Evolutionary conservation across 2,113 vertebrate species (phyloP).

Genomic region (Muntiacus muntjak): DNA sequence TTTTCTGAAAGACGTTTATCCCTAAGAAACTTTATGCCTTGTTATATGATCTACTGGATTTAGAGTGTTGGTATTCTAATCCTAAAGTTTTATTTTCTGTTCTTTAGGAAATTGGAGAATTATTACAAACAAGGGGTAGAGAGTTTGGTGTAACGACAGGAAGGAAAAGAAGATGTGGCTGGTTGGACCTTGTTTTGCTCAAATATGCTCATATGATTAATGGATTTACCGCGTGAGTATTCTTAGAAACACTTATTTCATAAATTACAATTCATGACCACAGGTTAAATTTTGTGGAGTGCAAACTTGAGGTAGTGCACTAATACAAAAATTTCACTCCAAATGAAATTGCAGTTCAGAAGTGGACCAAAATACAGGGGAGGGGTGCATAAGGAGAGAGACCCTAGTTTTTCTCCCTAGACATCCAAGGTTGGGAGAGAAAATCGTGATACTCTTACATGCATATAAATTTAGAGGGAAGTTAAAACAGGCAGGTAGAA

Average conservation of each 20-base stretch:
- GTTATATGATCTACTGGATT: background rate
- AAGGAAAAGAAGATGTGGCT: slow-evolving; percentile 96
- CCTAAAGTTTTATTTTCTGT: background rate
- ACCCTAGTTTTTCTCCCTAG: background rate
- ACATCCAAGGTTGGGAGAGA: background rate
- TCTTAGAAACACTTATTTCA: background rate
- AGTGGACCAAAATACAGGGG: background rate
- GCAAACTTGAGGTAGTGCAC: background rate
- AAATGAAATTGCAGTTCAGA: background rate
- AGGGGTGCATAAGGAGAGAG: background rate
- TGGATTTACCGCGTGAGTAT: slow-evolving; percentile 96
- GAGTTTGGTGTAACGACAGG: slow-evolving; percentile 97
- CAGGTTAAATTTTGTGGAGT: background rate
- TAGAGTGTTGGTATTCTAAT: background rate
- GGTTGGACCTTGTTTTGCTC: slow-evolving; percentile 95
- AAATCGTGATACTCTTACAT: background rate
- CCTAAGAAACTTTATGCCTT: background rate
- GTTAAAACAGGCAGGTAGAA: background rate
- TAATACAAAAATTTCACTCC: background rate
- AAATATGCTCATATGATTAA: slow-evolving; percentile 99
- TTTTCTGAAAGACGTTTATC: slow-evolving; percentile 2
- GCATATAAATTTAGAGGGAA: background rate
- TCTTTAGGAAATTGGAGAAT: slow-evolving; percentile 83
- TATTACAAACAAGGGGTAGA: slow-evolving; percentile 92
- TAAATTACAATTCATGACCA: background rate